These are phyloP conservation scores for Caenorhabditis plicata DNA, from an alignment of 2,888 invertebrate species.

Conservation along the genomic window DNA sequence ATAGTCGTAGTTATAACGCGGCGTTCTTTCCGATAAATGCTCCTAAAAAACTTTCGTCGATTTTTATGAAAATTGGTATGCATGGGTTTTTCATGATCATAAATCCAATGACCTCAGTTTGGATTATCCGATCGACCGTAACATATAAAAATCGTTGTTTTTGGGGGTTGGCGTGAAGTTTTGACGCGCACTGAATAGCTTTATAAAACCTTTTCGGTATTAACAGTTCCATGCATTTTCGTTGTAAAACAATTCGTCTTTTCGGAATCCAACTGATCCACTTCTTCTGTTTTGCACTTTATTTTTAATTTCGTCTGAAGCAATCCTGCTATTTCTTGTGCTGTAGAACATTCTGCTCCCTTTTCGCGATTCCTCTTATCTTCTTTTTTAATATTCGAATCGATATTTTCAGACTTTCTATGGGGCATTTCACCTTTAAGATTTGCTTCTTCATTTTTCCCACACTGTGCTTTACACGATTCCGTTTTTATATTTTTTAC, in stretches of 20 bases:
- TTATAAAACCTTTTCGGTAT: too few species aligned
- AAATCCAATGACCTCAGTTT: too few species aligned
- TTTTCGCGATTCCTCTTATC: neutral
- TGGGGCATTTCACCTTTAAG: too few species aligned
- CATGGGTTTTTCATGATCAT: too few species aligned
- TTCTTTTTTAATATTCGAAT: conserved; percentile 2
- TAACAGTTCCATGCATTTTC: conserved; percentile 3
- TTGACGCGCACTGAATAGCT: too few species aligned
- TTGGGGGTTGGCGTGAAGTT: too few species aligned
- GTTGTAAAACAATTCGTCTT: neutral
- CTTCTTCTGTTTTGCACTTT: conserved; percentile 6
- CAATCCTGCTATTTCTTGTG: neutral
- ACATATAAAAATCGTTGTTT: too few species aligned
- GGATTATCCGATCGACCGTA: too few species aligned
- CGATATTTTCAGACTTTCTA: neutral
- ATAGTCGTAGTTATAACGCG: too few species aligned
- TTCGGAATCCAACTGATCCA: conserved; percentile 4
- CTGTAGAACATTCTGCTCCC: neutral
- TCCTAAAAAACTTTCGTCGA: too few species aligned
- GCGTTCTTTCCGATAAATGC: too few species aligned
- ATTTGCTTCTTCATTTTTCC: neutral
- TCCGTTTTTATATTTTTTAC: neutral
- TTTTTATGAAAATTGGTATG: too few species aligned
- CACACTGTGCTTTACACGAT: neutral
- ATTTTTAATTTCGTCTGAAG: conserved; percentile 1